Base-by-base conservation (phyloP, 92 coral and sea anemone species). In the Porites evermanni region DNA sequence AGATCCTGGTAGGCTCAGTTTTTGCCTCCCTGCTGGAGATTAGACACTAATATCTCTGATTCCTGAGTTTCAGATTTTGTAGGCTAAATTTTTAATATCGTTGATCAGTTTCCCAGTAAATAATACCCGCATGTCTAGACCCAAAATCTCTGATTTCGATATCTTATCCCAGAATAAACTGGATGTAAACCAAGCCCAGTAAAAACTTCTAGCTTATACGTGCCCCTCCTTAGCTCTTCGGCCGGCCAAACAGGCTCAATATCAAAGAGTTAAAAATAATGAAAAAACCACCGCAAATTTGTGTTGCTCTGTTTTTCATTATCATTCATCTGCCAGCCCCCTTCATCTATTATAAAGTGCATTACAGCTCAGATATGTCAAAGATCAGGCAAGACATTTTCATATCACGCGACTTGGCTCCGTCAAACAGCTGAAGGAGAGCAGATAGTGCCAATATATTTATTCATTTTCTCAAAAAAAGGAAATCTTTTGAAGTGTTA, bases 371-470 rank as follows among this genome's bases (percentile, higher is more conserved):
- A 8, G 19, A 72, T 63, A 5, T 58, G 32, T 51, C 13, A 6
- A 20, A 10, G 11, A 23, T 32, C 60, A 52, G 8, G 58, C 58
- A 59, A 23, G 14, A 47, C 77, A 72, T 72, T 72, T 13, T 23
- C 77, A 13, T 72, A 72, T 72, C 58, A 72, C 51, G 7, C 19
- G 63, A 9, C 61, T 53, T 52, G 65, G 23, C 64, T 19, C 77
- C 53, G 77, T 24, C 61, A 7, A 29, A 73, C 77, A 73, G 24
- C 77, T 73, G 61, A 73, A 44, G 64, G 47, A 38, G 47, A 38
- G 53, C 78, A 60, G 59, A 11, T 53, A 52, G 11, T 64, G 54
- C 56, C 53, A 74, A 74, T 54, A 74, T 74, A 74, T 19, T 74
- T 74, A 20, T 53, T 72, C 61, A 12, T 72, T 74, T 73, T 53